Evolutionary conservation across 2,797 vertebrate species (phyloP), one percentile per base, ranked within the genome.

Genomic region (Typhlichthys eigenmanni): DNA sequence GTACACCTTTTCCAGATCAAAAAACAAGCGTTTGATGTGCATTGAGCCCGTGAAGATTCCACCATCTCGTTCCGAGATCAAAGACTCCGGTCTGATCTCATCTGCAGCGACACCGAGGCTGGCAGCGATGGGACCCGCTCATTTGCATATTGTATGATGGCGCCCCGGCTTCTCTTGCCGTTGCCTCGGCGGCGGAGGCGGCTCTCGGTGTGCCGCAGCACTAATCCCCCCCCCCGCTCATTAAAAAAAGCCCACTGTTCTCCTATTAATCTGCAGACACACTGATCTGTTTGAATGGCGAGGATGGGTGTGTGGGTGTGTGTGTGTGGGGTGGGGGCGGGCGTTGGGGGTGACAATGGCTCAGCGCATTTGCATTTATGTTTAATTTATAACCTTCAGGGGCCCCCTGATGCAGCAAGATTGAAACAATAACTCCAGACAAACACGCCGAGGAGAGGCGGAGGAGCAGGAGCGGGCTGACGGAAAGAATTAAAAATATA

Each of bases 311-410:
- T 67, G 16, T 32, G 48, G 10, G 48, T 64, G 62, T 74, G 55
- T 60, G 71, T 73, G 83, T 83, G 85, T 77, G 8, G 4, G 3
- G 19, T 13, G n/a, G 29, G 24, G 54, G 9, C 13, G 32, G 24
- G 29, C 79, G 84, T 76, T 78, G 84, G 82, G 84, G 87, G 87
- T 88, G 90, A 91, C 91, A 91, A 91, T 92, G 88, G 90, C 89
- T 90, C 87, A 84, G 88, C 86, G 87, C 88, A 92, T 93, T 93
- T 92, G 91, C 92, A 93, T 93, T 89, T 90, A 93, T 93, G 92
- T 93, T 92, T 93, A 93, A 93, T 93, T 93, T 93, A 93, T 92
- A 92, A 92, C 92, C 85, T 91, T 90, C 89, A 87, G 91, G 90
- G 90, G 88, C 84, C 87, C 87, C 90, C 89, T 92, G 91, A 93